These are phyloP conservation scores for Danio kyathit DNA, from an alignment of 2,797 vertebrate species.

Conservation along the genomic window DNA sequence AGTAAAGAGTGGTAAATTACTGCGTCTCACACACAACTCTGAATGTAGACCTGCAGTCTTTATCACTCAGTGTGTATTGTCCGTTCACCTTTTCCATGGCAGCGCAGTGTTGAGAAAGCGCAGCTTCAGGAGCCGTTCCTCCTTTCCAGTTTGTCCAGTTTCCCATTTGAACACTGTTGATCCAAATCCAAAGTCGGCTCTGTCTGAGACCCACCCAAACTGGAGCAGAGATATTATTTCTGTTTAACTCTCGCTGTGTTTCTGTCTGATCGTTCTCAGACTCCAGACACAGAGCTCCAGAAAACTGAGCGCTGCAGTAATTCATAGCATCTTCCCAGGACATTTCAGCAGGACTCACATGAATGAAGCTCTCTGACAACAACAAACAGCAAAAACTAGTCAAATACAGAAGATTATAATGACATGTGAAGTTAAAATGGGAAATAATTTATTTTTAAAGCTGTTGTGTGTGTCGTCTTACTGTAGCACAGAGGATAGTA, in stretches of 20 bases:
- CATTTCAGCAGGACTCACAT: rapidly evolving
- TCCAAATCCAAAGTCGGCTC: constrained; percentile 73
- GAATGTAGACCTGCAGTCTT: constrained; percentile 17
- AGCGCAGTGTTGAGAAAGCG: constrained; percentile 61
- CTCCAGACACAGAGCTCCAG: constrained; percentile 58
- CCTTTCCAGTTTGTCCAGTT: constrained; percentile 61
- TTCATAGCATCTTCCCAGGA: constrained; percentile 63
- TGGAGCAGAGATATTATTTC: rapidly evolving
- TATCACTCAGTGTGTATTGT: constrained; percentile 52
- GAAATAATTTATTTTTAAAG: neutral
- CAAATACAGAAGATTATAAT: neutral
- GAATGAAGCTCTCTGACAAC: constrained; percentile 33
- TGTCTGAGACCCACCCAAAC: constrained; percentile 74
- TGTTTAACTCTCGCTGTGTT: constrained; percentile 3
- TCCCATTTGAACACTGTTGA: constrained; percentile 23
- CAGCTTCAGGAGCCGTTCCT: neutral
- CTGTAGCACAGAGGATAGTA: neutral
- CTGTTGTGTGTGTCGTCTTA: neutral
- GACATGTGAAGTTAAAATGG: neutral
- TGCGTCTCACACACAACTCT: constrained; percentile 71
- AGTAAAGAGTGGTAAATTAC: too few relatives aligned
- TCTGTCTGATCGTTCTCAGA: neutral
- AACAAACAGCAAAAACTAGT: neutral
- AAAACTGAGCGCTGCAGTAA: constrained; percentile 41
- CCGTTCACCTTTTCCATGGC: constrained; percentile 13